phyloP scores from a whole-genome alignment of 2,888 invertebrate genomes.

The Tubiluchus corallicola region DNA sequence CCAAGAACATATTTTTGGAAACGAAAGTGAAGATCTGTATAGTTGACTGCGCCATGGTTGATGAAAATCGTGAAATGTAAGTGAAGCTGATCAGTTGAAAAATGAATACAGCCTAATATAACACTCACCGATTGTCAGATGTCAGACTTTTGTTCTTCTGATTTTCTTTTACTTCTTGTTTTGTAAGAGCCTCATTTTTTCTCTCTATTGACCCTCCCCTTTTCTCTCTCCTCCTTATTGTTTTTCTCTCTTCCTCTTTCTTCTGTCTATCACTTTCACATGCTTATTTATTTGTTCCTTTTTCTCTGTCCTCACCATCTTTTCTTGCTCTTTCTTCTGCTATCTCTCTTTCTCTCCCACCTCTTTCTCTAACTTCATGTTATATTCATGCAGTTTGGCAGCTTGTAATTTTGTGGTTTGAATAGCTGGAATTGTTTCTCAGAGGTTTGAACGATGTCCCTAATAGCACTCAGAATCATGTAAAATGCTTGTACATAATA shows the following conservation, averaged over 20 bases:
- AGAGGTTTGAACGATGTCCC: no score
- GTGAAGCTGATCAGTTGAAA: constrained; percentile 4
- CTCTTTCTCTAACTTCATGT: background rate
- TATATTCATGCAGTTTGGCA: no score
- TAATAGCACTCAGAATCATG: no score
- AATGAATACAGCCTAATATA: no score
- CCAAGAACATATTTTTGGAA: constrained; percentile 31
- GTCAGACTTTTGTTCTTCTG: no score
- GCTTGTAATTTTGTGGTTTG: no score
- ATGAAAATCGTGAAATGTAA: constrained; percentile 21
- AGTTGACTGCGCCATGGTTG: constrained; percentile 28
- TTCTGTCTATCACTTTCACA: background rate
- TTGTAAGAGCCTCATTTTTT: no score
- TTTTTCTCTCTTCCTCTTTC: background rate
- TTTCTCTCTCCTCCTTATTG: background rate
- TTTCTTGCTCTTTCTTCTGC: background rate
- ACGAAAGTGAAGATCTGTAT: constrained; percentile 30
- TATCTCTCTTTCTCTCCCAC: background rate
- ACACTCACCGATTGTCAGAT: no score
- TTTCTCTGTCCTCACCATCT: background rate
- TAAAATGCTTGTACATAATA: no score
- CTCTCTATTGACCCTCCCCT: no score
- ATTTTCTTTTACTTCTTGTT: no score
- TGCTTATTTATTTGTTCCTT: background rate
- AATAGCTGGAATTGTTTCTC: no score